phyloP scores from a whole-genome alignment of 2,888 invertebrate genomes.

The Helicoverpa assulta region DNA sequence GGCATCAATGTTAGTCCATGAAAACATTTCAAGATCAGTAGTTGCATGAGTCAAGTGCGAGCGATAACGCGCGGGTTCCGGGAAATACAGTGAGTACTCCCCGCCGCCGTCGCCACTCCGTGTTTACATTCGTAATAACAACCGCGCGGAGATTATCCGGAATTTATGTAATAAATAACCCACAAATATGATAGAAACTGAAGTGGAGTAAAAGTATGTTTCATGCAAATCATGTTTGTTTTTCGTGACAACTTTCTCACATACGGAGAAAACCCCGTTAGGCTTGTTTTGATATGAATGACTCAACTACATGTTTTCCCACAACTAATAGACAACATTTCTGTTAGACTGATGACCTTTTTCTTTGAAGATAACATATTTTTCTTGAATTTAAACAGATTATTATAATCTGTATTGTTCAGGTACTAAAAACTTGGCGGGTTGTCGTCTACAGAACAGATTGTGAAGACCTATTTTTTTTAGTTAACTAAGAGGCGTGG shows the following conservation, averaged over 20 bases:
- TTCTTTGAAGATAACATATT: conserved; percentile 15
- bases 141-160: conserved; percentile 38
- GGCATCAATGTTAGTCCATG: conserved; percentile 36
- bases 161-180: conserved; percentile 50
- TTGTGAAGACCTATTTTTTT: conserved; percentile 11
- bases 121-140: conserved; percentile 50
- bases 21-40: conserved; percentile 61
- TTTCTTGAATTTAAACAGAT: conserved; percentile 7
- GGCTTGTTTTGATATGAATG: neutral
- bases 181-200: conserved; percentile 37
- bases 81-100: conserved; percentile 40
- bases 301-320: neutral
- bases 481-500: conserved; percentile 15
- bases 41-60: conserved; percentile 58
- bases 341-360: conserved; percentile 2
- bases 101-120: conserved; percentile 23
- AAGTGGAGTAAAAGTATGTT: conserved; percentile 34
- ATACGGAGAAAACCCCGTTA: neutral
- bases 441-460: conserved; percentile 29
- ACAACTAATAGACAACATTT: neutral
- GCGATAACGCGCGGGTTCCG: conserved; percentile 50
- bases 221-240: conserved; percentile 13
- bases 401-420: conserved; percentile 36
- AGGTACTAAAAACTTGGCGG: neutral
- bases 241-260: neutral